Base-by-base conservation (phyloP, 2,888 invertebrate genomes). In the Colletes collaris region DNA sequence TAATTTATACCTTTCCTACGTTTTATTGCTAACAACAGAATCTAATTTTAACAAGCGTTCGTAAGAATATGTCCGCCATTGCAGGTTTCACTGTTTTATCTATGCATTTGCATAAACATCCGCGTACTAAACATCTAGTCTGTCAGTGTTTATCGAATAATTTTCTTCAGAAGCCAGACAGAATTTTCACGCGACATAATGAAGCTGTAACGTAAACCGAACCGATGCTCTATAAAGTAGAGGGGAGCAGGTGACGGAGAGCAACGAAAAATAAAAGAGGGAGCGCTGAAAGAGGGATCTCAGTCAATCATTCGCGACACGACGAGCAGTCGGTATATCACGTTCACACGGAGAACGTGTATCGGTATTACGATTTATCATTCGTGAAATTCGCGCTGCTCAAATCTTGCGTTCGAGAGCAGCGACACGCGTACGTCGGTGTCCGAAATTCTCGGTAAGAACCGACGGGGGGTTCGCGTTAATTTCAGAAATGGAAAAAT, bases 351-450 rank as follows among this genome's bases (percentile, higher is more conserved):
- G 59, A 81, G 75, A 81, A 75, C 64, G 73, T 77, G 66, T 81
- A 83, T 81, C 75, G 53, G 62, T 64, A 37, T 64, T 69, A 55
- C 81, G 83, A 83, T 83, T 81, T 81, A 83, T 83, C 82, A 82
- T 63, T 72, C 78, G 75, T 78, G 78, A 77, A 81, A 72, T 78
- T 66, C 74, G 64, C 27, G 27, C 27, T 56, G 67, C 71, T 67
- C 65, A 58, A 64, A 71, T 73, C 67, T 59, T 52, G 50, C 56
- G 40, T 69, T 56, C 46, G 70, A 66, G 40, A 58, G 69, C 63
- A 46, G 40, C 37, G 19, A 44, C 10, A 27, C 27, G 27, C 27
- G 1, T 27, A 2, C 27, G 27, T 27, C 27, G 27, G 27, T 40
- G 40, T 40, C 40, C 6, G 6, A 0, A 40, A 40, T 40, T 40